Conservation (phyloP, 2,888 invertebrate species). For the Orgyia antiqua region DNA sequence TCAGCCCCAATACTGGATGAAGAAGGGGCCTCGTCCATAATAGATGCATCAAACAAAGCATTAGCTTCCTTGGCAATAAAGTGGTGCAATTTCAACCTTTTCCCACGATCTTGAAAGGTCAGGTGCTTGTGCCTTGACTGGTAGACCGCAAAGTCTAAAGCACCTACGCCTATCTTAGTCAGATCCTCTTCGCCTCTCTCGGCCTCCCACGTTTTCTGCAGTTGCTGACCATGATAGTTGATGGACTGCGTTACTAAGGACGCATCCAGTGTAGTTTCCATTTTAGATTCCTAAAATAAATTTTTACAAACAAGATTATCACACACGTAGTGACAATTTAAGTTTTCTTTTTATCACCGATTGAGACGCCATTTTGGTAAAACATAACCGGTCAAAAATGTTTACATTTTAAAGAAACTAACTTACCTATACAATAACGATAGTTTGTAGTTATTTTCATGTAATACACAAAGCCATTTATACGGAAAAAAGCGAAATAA, state of each 20-base stretch:
- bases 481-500: background rate
- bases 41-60: constrained; percentile 81
- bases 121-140: constrained; percentile 88
- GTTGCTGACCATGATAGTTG: constrained; percentile 91
- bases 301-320: background rate
- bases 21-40: constrained; percentile 66
- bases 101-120: constrained; percentile 90
- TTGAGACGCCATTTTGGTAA: constrained; percentile 30
- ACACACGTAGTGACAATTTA: background rate
- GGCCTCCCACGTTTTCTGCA: constrained; percentile 92
- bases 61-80: constrained; percentile 92
- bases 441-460: background rate
- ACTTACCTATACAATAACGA: constrained; percentile 1
- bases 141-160: constrained; percentile 85
- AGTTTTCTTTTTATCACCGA: too few relatives aligned
- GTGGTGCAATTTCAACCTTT: constrained; percentile 89
- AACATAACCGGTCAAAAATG: background rate
- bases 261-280: constrained; percentile 69
- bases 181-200: constrained; percentile 89
- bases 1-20: constrained; percentile 75
- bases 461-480: too few relatives aligned
- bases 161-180: constrained; percentile 76
- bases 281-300: constrained; percentile 30
- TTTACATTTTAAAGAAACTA: background rate
- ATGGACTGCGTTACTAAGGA: constrained; percentile 82